Evolutionary conservation across 2,113 vertebrate genomes (phyloP), one percentile per base, ranked within the genome.

Genomic region (Petrocephalus microphthalmus): DNA sequence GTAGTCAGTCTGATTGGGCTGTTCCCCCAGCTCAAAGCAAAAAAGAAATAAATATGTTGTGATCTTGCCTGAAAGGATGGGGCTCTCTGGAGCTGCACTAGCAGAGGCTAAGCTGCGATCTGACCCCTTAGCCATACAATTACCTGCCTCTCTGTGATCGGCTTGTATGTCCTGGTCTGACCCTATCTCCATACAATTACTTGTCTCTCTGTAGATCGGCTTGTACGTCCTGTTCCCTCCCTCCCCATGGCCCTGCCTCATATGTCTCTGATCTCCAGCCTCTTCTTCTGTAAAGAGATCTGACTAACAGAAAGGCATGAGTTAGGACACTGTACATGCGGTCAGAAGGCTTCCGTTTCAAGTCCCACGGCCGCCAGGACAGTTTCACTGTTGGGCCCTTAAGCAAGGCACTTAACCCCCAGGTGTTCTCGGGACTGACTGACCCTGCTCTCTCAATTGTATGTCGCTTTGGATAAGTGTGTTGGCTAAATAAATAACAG

Each of bases 1-100:
- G 67, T 87, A 15, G 54, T 60, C 85, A 86, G 82, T 56, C 86
- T 88, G 84, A 85, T 78, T 86, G 17, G 53, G 60, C 33, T 47
- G 45, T 15, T 25, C 74, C 67, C 33, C 81, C 8, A 83, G 20
- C 45, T 7, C 81, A 37, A 81, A 81, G 81, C 78, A 37, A 84
- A 86, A 25, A 45, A 89, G n/a, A 64, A 52, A n/a, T 87, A 60
- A 2, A 82, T 64, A 74, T 83, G 20, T 8, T 67, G 11, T 86
- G 84, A 52, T 45, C 15, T 49, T 33, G 7, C 53, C 71, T 83
- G 53, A 60, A 45, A 87, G 10, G 53, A 22, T 45, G 52, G 67
- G 86, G 7, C 25, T 49, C 60, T 89, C 85, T 81, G 25, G 42
- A 15, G 29, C 17, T 82, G 85, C 42, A 53, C 52, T 29, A n/a